A percentile compares a stretch with the other conserved stretches of the same genome.
phyloP scores from a whole-genome alignment of 2,888 invertebrate genomes.

The Chaitophorus viminalis region DNA sequence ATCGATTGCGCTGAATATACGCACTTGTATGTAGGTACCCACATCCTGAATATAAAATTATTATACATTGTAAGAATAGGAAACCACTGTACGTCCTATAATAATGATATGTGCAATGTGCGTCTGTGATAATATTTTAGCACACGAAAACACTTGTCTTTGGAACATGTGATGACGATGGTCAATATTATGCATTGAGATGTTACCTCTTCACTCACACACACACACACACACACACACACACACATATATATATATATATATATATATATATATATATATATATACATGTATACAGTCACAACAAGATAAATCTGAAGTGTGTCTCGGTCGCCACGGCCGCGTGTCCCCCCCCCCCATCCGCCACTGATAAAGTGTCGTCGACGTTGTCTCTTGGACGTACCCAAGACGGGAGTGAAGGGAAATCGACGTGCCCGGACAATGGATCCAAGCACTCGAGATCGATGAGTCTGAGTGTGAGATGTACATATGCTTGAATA shows the following conservation, averaged over 20 bases:
- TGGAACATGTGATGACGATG: constrained; percentile 13
- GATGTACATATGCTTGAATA: background rate
- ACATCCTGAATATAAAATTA: background rate
- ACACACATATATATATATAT: background rate
- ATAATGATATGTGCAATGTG: background rate
- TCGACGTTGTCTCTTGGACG: constrained; percentile 14
- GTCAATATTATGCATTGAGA: constrained; percentile 30
- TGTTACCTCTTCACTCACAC: background rate
- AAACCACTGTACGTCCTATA: background rate
- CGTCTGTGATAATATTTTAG: constrained; percentile 6
- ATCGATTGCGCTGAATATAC: too few relatives aligned
- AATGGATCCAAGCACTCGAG: constrained; percentile 49
- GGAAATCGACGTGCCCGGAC: constrained; percentile 47
- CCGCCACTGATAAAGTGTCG: constrained; percentile 40
- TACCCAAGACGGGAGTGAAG: constrained; percentile 25
- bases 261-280: background rate
- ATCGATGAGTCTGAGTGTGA: constrained; percentile 14
- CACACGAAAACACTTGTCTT: constrained; percentile 20
- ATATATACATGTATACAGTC: background rate
- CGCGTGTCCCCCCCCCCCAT: background rate
- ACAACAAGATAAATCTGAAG: constrained; percentile 44
- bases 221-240: too few relatives aligned
- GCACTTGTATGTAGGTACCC: too few relatives aligned
- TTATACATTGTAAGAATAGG: background rate
- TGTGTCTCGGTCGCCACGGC: constrained; percentile 28